Base-by-base conservation (phyloP, 2,797 vertebrate genomes). In the Monodelphis domestica region DNA sequence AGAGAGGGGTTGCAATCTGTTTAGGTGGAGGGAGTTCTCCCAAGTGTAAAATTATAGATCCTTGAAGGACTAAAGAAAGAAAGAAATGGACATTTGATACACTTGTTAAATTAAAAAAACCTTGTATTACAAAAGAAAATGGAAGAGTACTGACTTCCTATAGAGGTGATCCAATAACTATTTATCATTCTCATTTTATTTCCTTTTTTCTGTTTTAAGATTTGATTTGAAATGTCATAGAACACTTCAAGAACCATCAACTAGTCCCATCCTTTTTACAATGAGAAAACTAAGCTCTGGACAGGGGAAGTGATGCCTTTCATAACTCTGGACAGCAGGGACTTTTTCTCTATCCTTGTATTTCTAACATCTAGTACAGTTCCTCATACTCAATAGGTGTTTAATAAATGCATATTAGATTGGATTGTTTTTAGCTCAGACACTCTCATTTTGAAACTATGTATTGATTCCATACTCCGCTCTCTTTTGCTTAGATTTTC, bases 141-240 rank as follows among this genome's bases (percentile, higher is more conserved):
- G 17, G 63, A 70, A 15, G 33, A 33, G 21, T 38, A 70, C 38
- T 38, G 63, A 38, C 63, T 70, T 70, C 33, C 33, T 70, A 70
- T n/a, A 70, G n/a, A 70, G 33, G 33, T 17, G n/a, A 63, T 63
- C 33, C 33, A 57, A 2, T 53, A 52, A 57, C 90, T 45, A 93
- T 87, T 50, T 38, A 26, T 63, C 88, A 89, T 84, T 91, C 89
- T 29, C 29, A 89, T 88, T 91, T 89, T 70, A 70, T 70, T 70
- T 94, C 91, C 54, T 55, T 45, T 38, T 91, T 93, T 92, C 24
- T 95, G 30, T 94, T 96, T 51, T 90, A 92, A 95, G 88, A 94
- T 90, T 92, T 94, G 88, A 90, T 91, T 94, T 15, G 57, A 5
- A 70, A n/a, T n/a, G 4, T 21, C 63, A 70, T 38, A 91, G 87